These are phyloP conservation scores for Grus americana DNA, from an alignment of 2,113 vertebrate species.

Conservation along the genomic window DNA sequence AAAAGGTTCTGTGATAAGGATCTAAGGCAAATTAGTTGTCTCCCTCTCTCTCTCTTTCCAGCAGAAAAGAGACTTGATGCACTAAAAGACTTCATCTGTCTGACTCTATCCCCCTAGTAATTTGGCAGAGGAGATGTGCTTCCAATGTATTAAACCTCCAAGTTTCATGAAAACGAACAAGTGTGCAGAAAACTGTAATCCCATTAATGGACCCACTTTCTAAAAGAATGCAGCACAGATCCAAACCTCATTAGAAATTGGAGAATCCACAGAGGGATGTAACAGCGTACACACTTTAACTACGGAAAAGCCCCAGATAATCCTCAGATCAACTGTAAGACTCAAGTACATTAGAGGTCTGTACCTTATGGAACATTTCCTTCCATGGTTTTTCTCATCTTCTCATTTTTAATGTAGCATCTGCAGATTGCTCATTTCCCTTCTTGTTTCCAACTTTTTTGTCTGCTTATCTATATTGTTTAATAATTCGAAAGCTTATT, in stretches of 20 bases:
- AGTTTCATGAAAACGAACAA: not conserved
- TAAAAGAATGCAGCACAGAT: not conserved
- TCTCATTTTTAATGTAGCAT: not conserved
- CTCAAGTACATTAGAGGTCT: not conserved
- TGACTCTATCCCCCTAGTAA: not conserved
- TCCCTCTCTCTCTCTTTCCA: not conserved
- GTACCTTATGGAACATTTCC: not conserved
- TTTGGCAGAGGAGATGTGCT: not conserved
- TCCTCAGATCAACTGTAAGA: not conserved
- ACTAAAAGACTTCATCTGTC: not conserved
- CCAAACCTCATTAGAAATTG: not conserved
- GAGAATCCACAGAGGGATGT: not conserved
- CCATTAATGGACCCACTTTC: not conserved
- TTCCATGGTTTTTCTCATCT: not conserved
- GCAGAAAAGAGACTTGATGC: not conserved
- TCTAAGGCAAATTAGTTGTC: not conserved
- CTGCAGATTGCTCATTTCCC: not conserved
- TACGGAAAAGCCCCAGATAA: not conserved
- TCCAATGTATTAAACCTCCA: not conserved
- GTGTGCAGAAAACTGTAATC: not conserved
- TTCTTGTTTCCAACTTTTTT: not conserved
- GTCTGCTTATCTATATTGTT: not conserved
- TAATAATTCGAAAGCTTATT: not conserved
- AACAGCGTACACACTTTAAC: not conserved
- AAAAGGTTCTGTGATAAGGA: not conserved